Percentiles rank a stretch among this genome's conserved stretches.
phyloP scores from a whole-genome alignment of 2,888 invertebrate species.

The Chrysopilus asiliformis region DNA sequence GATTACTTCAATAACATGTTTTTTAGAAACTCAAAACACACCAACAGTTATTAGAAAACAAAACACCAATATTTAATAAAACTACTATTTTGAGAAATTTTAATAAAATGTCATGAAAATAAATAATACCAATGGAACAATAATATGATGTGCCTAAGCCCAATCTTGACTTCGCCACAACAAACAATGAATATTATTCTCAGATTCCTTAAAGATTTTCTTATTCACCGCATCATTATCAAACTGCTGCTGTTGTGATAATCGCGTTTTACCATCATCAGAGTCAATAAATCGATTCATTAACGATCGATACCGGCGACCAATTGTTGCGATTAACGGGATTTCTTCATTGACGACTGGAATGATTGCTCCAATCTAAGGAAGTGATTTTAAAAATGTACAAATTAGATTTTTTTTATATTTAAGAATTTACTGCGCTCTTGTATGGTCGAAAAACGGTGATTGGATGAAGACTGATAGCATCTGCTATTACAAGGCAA shows the following conservation, averaged over 20 bases:
- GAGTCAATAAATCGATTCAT: slow-evolving; percentile 48
- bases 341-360: slow-evolving; percentile 38
- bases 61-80: too few species aligned
- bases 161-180: slow-evolving; percentile 33
- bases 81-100: too few species aligned
- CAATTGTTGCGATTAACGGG: slow-evolving; percentile 60
- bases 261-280: slow-evolving; percentile 2
- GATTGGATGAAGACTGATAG: slow-evolving; percentile 64
- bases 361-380: slow-evolving; percentile 47
- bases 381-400: slow-evolving; percentile 22
- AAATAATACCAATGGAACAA: too few species aligned
- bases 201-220: slow-evolving; percentile 22
- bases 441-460: slow-evolving; percentile 88
- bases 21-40: too few species aligned
- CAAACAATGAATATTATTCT: slow-evolving; percentile 32
- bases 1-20: too few species aligned
- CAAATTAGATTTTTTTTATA: background rate
- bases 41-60: too few species aligned
- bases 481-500: slow-evolving; percentile 80
- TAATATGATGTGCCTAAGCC: too few species aligned
- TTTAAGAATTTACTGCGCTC: slow-evolving; percentile 47
- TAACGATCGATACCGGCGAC: slow-evolving; percentile 71
- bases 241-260: too few species aligned
- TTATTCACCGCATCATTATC: slow-evolving; percentile 22
- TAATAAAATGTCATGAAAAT: too few species aligned